Base-by-base conservation (phyloP, 2,797 vertebrate species). In the Enteromius mattozi region DNA sequence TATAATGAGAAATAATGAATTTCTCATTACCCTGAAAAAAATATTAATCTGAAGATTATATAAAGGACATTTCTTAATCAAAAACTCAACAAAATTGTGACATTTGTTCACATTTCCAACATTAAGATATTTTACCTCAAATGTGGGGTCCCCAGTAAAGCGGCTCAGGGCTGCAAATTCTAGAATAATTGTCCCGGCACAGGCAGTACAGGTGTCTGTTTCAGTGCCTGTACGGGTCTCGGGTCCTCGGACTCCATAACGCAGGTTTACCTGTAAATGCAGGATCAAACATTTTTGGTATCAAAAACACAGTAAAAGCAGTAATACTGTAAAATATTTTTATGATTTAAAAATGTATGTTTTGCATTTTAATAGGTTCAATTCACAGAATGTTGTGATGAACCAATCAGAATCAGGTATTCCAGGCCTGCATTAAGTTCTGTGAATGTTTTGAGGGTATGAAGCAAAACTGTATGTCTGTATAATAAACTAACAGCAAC, bases 101-200 rank as follows among this genome's bases (percentile, higher is more conserved):
- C 6, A 79, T 65, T 42, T 66, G 40, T 49, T 63, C 27, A 79
- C 8, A 68, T 33, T 51, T 75, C 2, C 27, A 51, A 54, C 47
- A 54, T 21, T 0, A 78, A 27, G 75, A 3, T 4, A 2, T 63
- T 91, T 91, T 93, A 99, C 98, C 97, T 99, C 98, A 94, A 99
- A 99, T 88, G 97, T 89, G 27, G 98, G 96, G 80, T 98, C 96
- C 80, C 98, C 98, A 54, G 98, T 99, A 93, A 98, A 99, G 83
- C 98, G 98, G 91, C 98, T 99, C 85, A 99, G 93, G 69, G 98
- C 98, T 79, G 98, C 98, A 92, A 99, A 99, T 93, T 99, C 98
- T 79, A 99, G 95, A 90, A 99, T 99, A 88, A 99, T 96, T 84
- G 98, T 99, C 21, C 98, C 98, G 0, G 98, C 98, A 87, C 98